These are phyloP conservation scores for Centropyge bicolor DNA, from an alignment of 2,797 vertebrate species.

Conservation along the genomic window DNA sequence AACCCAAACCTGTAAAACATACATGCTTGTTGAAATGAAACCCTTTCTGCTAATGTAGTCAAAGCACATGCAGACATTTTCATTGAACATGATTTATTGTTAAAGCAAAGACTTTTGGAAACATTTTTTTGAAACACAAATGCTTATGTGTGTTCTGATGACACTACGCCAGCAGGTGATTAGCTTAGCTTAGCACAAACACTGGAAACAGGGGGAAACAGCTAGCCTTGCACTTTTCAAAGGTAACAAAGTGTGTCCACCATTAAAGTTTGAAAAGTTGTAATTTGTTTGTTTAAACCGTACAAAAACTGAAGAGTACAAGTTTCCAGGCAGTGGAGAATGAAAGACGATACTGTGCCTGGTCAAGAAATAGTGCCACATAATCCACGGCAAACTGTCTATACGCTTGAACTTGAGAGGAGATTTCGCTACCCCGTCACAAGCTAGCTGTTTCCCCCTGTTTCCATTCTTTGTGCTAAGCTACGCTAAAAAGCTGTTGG, in stretches of 20 bases:
- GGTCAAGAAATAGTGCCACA: not conserved
- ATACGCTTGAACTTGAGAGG: not conserved
- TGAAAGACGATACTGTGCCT: not conserved
- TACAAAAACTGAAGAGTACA: not conserved
- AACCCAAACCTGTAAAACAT: conserved; percentile 41
- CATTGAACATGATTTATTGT: conserved; percentile 53
- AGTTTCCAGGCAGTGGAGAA: no score
- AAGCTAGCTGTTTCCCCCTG: not conserved
- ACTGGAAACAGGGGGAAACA: no score
- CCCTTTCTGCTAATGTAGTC: conserved; percentile 29
- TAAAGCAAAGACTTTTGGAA: not conserved
- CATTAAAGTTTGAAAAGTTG: not conserved
- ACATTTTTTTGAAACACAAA: not conserved
- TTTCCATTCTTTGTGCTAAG: not conserved
- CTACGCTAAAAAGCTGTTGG: conserved; percentile 3
- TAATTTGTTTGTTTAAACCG: not conserved
- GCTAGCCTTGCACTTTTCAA: no score
- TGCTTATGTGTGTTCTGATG: not conserved
- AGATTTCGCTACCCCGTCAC: no score
- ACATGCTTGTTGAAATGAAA: conserved; percentile 14
- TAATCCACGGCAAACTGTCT: not conserved
- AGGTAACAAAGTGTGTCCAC: not conserved
- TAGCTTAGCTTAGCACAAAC: not conserved
- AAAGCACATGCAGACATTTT: conserved; percentile 43
- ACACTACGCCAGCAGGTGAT: not conserved